Conservation (phyloP, 1,140 invertebrate species). For the Aphaenogaster rudis region DNA sequence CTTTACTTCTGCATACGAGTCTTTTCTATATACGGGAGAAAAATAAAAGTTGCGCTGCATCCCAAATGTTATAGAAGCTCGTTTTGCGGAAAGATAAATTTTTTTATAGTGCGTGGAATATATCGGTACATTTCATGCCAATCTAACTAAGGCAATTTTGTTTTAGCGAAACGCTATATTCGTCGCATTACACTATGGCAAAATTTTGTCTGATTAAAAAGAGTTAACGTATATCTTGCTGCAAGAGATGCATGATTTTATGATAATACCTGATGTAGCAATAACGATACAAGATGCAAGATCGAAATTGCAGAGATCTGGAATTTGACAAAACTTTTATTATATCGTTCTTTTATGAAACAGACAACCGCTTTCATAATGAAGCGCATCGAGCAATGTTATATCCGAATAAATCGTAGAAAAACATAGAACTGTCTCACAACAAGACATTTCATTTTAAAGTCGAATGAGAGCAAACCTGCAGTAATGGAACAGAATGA, state of each 20-base stretch:
- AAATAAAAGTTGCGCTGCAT: slow-evolving; percentile 34
- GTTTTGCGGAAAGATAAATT: slow-evolving; percentile 34
- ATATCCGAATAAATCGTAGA: background rate
- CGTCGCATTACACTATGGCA: background rate
- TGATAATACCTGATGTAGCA: background rate
- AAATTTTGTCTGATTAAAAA: background rate
- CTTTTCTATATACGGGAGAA: background rate
- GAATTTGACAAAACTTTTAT: background rate
- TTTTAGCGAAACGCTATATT: background rate
- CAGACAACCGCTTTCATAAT: background rate
- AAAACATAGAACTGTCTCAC: background rate
- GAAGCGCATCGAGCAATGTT: background rate
- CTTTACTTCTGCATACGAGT: slow-evolving; percentile 44
- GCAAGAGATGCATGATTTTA: background rate
- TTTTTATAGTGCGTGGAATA: slow-evolving; percentile 5
- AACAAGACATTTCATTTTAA: background rate
- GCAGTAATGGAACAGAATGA: background rate
- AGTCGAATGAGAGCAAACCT: background rate
- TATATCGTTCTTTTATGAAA: background rate
- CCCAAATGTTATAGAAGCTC: background rate
- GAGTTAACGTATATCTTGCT: background rate
- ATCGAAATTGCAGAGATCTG: slow-evolving; percentile 7
- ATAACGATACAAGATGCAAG: background rate
- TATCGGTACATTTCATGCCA: background rate
- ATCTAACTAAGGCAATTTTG: background rate